phyloP scores from a whole-genome alignment of 1,140 invertebrate genomes.

The Saccostrea echinata region DNA sequence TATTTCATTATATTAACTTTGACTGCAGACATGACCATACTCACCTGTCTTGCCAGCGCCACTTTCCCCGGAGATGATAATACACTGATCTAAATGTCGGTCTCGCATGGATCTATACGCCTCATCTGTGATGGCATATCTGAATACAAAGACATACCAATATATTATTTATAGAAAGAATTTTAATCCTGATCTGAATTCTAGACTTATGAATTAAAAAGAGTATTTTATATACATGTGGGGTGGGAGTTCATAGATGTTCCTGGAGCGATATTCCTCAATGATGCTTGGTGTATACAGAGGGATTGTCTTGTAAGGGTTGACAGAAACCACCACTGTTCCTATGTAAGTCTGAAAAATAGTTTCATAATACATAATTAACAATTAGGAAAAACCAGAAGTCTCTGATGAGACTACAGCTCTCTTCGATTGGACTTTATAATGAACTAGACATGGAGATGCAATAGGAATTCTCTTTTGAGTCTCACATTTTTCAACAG shows the following conservation, averaged over 20 bases:
- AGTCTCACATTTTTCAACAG: too few relatives aligned
- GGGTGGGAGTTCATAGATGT: constrained; percentile 94
- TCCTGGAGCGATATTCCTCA: constrained; percentile 90
- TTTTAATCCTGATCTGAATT: not conserved
- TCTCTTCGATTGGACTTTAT: not conserved
- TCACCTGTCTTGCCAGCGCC: constrained; percentile 90
- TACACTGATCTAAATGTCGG: constrained; percentile 93
- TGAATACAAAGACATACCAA: constrained; percentile 75
- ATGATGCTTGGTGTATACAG: constrained; percentile 89
- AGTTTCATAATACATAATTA: not conserved
- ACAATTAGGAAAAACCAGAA: not conserved
- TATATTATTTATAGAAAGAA: not conserved
- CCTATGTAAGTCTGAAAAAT: constrained; percentile 92
- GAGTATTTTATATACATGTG: constrained; percentile 89
- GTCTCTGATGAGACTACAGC: not conserved
- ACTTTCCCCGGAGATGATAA: constrained; percentile 90
- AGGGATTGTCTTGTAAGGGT: constrained; percentile 93
- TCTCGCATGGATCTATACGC: constrained; percentile 92
- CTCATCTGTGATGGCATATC: constrained; percentile 93
- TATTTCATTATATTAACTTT: not conserved
- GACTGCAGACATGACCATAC: not conserved
- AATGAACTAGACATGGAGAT: too few relatives aligned
- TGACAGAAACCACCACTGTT: constrained; percentile 93
- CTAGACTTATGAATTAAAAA: not conserved
- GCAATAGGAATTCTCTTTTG: too few relatives aligned